Percentiles rank a stretch among this genome's conserved stretches.
phyloP scores from a whole-genome alignment of 1,140 invertebrate species.

The Cyclargus thomasi region DNA sequence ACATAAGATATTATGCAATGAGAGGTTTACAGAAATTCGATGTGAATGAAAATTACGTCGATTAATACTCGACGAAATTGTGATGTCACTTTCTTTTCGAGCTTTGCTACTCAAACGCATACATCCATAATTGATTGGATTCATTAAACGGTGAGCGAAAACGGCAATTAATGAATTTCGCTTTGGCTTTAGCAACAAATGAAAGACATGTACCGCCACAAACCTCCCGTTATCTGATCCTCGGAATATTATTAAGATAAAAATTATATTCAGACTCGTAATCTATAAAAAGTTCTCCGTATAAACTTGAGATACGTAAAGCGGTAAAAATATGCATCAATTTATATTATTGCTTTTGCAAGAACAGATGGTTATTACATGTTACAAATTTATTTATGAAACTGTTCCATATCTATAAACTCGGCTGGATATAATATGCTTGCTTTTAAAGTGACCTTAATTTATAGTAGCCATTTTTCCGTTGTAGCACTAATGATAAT shows the following conservation, averaged over 20 bases:
- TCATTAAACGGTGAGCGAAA: constrained; percentile 23
- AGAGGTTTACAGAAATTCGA: background rate
- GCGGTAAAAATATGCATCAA: constrained; percentile 13
- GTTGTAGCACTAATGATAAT: constrained; percentile 10
- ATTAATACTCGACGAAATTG: background rate
- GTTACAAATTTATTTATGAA: constrained; percentile 11
- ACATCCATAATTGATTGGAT: constrained; percentile 20
- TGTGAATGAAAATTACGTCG: background rate
- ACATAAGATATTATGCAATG: too few species aligned
- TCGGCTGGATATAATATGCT: background rate
- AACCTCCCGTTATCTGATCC: constrained; percentile 16
- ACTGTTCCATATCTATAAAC: constrained; percentile 10
- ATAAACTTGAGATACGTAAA: background rate
- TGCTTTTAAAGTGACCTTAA: constrained; percentile 11
- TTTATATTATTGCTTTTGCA: constrained; percentile 13
- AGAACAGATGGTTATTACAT: constrained; percentile 4
- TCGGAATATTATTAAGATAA: constrained; percentile 14
- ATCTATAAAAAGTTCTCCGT: constrained; percentile 3
- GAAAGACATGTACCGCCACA: constrained; percentile 20
- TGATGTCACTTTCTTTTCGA: constrained; percentile 2
- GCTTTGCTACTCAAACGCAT: constrained; percentile 13
- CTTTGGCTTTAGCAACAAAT: constrained; percentile 25
- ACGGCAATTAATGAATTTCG: constrained; percentile 25
- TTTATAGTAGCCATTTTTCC: constrained; percentile 8
- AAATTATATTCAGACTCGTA: constrained; percentile 10